Evolutionary conservation across 1,140 invertebrate genomes (phyloP).

Genomic region (Rhagoletis pomonella): DNA sequence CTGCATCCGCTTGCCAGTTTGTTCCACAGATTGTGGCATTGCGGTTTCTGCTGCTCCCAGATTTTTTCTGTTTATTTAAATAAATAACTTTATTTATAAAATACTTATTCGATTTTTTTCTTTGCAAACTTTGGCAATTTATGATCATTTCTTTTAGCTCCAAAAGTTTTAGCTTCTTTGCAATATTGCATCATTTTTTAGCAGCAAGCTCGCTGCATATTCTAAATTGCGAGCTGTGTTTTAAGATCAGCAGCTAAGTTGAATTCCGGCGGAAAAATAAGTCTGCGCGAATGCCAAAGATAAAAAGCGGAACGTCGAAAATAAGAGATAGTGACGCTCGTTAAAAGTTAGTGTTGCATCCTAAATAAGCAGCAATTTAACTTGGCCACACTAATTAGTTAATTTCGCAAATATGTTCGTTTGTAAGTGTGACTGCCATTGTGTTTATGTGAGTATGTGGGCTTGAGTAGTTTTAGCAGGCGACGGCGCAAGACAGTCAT

Average conservation of each 20-base stretch:
- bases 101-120: not conserved
- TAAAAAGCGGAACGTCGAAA: not conserved
- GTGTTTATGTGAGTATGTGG: too few species aligned
- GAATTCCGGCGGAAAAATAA: not conserved
- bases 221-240: not conserved
- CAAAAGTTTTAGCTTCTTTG: not conserved
- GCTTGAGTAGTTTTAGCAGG: too few species aligned
- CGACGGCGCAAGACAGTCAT: not conserved
- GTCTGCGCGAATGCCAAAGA: not conserved
- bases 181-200: not conserved
- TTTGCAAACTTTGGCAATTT: conserved; percentile 4
- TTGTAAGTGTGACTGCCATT: not conserved
- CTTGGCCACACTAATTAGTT: conserved; percentile 7
- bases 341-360: conserved; percentile 21
- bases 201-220: not conserved
- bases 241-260: not conserved
- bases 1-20: conserved; percentile 1
- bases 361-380: conserved; percentile 22
- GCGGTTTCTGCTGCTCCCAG: not conserved
- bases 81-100: not conserved
- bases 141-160: not conserved
- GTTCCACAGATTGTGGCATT: conserved; percentile 9
- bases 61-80: not conserved
- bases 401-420: not conserved
- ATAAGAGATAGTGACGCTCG: conserved; percentile 12